phyloP scores from a whole-genome alignment of 1,140 invertebrate genomes.

The Aricia agestis region DNA sequence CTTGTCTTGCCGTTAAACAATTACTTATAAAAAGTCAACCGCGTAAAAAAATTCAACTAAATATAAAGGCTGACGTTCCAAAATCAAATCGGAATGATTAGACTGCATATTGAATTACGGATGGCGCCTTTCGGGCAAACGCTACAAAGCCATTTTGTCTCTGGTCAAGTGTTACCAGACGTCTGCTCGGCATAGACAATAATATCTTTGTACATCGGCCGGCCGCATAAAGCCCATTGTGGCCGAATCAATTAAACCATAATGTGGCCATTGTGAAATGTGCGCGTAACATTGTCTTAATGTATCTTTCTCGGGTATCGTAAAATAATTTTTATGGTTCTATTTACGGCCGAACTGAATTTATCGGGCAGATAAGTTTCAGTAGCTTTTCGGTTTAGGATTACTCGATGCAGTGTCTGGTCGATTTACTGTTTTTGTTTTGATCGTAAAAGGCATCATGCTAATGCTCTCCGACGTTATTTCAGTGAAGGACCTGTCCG shows the following conservation, averaged over 20 bases:
- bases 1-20: background rate
- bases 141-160: conserved; percentile 74
- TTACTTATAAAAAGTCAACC: background rate
- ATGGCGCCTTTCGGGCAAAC: conserved; percentile 64
- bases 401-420: conserved; percentile 48
- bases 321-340: conserved; percentile 73
- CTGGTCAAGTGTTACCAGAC: conserved; percentile 73
- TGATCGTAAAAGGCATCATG: conserved; percentile 42
- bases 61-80: conserved; percentile 26
- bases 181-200: conserved; percentile 69
- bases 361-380: conserved; percentile 68
- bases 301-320: conserved; percentile 68
- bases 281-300: conserved; percentile 69
- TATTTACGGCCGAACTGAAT: conserved; percentile 64
- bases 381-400: conserved; percentile 58
- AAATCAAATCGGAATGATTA: conserved; percentile 60
- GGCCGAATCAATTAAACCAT: conserved; percentile 69
- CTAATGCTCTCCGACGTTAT: conserved; percentile 37
- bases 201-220: conserved; percentile 63
- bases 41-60: background rate
- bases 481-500: conserved; percentile 36
- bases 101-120: conserved; percentile 67
- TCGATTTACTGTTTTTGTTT: conserved; percentile 54
- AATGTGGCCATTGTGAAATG: conserved; percentile 68
- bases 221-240: conserved; percentile 67